Conservation (phyloP, 2,113 vertebrate species). For the Toxostoma redivivum region DNA sequence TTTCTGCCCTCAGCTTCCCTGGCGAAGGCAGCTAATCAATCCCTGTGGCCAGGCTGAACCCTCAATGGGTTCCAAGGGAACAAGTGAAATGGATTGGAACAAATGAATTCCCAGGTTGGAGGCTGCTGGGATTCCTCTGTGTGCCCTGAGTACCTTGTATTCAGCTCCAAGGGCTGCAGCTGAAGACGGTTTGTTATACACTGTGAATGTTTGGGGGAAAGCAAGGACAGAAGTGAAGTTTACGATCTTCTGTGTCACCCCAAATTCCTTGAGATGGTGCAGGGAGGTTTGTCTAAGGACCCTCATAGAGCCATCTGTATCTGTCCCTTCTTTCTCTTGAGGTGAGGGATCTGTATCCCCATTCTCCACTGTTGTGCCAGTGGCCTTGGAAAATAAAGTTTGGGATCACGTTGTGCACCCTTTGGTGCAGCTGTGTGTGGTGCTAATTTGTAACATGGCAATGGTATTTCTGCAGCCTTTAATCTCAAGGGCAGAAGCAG, state of each 20-base stretch:
- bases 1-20: neutral
- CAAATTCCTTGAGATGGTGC: neutral
- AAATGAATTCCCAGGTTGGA: neutral
- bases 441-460: neutral
- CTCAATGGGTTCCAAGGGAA: neutral
- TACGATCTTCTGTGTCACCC: neutral
- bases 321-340: neutral
- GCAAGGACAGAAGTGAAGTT: neutral
- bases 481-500: rapidly evolving
- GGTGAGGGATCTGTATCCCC: neutral
- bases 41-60: rapidly evolving
- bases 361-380: neutral
- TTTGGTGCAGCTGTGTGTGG: neutral
- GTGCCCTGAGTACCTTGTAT: neutral
- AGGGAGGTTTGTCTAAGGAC: neutral
- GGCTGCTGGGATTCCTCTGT: neutral
- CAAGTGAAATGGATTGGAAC: neutral
- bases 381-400: neutral
- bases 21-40: neutral
- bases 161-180: neutral
- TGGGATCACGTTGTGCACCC: rapidly evolving
- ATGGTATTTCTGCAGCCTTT: neutral
- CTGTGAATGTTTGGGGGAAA: neutral
- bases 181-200: rapidly evolving
- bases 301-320: neutral